phyloP scores from a whole-genome alignment of 1,140 invertebrate genomes.

The Macrobrachium nipponense region DNA sequence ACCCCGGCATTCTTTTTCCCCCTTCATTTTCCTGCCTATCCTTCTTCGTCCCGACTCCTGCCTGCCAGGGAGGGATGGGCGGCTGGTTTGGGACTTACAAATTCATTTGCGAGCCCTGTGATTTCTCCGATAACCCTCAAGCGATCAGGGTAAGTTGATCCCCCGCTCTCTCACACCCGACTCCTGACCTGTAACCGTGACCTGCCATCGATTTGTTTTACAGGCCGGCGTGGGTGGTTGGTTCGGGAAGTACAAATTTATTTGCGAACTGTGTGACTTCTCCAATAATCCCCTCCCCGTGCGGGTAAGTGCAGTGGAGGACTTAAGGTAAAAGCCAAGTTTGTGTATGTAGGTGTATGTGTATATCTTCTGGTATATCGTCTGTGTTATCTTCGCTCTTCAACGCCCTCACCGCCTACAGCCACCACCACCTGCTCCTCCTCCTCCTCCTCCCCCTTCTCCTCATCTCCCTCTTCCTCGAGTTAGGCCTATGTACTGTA shows the following conservation, averaged over 20 bases:
- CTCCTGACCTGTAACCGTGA: neutral
- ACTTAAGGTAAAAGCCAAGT: too few species aligned
- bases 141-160: constrained; percentile 36
- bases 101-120: constrained; percentile 55
- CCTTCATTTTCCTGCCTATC: neutral
- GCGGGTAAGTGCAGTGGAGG: constrained; percentile 43
- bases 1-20: neutral
- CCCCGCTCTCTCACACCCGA: too few species aligned
- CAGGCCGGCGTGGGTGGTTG: constrained; percentile 43
- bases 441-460: too few species aligned
- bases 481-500: too few species aligned
- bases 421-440: too few species aligned
- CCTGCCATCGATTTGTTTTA: too few species aligned
- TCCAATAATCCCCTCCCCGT: constrained; percentile 36
- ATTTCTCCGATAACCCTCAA: constrained; percentile 44
- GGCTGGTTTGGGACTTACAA: constrained; percentile 59
- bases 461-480: too few species aligned
- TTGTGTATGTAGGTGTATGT: too few species aligned
- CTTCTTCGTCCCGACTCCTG: constrained; percentile 1
- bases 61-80: constrained; percentile 41
- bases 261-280: constrained; percentile 42
- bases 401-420: too few species aligned
- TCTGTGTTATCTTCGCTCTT: too few species aligned
- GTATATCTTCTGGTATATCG: too few species aligned
- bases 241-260: constrained; percentile 27